These are phyloP conservation scores for Erinaceus europaeus DNA, from an alignment of 2,113 vertebrate species.

Conservation along the genomic window DNA sequence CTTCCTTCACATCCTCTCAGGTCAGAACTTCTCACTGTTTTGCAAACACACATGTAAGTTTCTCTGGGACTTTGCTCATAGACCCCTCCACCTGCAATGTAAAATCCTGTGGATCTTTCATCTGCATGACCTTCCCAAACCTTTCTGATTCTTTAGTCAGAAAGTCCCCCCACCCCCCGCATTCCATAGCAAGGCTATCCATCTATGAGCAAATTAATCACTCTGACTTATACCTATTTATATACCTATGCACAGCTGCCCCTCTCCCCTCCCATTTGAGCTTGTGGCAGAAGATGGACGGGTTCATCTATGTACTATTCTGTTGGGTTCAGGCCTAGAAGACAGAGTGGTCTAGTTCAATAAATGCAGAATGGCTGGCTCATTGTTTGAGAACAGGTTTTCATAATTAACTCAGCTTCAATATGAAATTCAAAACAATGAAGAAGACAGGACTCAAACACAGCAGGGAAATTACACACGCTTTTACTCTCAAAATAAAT, in stretches of 20 bases:
- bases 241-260: not conserved
- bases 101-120: not conserved
- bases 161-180: not conserved
- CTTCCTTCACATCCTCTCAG: not conserved
- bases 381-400: not conserved
- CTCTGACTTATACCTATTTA: not conserved
- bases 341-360: not conserved
- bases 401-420: constrained; percentile 28
- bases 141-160: not conserved
- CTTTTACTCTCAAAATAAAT: constrained; percentile 76
- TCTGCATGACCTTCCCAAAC: not conserved
- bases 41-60: not conserved
- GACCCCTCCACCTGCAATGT: not conserved
- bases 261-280: not conserved
- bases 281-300: not conserved
- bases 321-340: not conserved
- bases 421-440: constrained; percentile 60
- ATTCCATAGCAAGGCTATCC: not conserved
- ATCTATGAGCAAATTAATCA: not conserved
- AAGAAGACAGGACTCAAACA: constrained; percentile 64
- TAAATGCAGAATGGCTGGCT: not conserved
- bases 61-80: not conserved
- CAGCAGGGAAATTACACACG: constrained; percentile 68
- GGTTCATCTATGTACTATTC: not conserved
- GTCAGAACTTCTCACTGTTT: not conserved